These are phyloP conservation scores for Sebastes cheni DNA, from an alignment of 2,797 vertebrate species.

Conservation along the genomic window DNA sequence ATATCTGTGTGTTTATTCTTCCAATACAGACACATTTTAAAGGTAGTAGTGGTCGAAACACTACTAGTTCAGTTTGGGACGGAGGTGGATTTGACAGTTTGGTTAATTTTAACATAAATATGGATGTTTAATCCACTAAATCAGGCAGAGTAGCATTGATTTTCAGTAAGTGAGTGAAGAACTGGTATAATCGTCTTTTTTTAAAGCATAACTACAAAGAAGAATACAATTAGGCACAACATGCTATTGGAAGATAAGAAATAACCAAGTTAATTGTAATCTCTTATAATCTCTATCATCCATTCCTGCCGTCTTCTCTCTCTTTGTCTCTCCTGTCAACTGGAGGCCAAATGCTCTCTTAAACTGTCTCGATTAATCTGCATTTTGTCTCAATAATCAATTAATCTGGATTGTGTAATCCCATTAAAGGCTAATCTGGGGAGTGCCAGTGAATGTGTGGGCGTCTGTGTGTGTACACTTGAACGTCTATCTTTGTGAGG, in stretches of 20 bases:
- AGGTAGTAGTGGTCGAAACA: not conserved
- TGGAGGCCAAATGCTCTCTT: conserved; percentile 21
- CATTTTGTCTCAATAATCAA: conserved; percentile 59
- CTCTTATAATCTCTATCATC: not conserved
- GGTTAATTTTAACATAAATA: not conserved
- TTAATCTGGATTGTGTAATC: conserved; percentile 75
- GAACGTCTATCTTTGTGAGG: not conserved
- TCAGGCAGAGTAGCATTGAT: not conserved
- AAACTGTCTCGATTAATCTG: conserved; percentile 44
- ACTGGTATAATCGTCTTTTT: not conserved
- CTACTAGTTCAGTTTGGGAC: not conserved
- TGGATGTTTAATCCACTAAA: not conserved
- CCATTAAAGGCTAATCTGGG: conserved; percentile 66
- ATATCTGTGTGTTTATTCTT: not conserved
- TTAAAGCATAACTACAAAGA: not conserved
- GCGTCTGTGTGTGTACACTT: not conserved
- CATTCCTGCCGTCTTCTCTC: not conserved
- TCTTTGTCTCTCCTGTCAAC: not conserved
- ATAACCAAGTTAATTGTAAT: not conserved
- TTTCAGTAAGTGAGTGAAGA: not conserved
- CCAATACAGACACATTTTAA: not conserved
- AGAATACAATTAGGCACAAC: not conserved
- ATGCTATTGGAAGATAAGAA: not conserved
- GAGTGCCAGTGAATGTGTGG: conserved; percentile 11
- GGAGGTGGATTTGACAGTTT: not conserved